Evolutionary conservation across 2,113 vertebrate genomes (phyloP).

Genomic region (Ptyas mucosa): DNA sequence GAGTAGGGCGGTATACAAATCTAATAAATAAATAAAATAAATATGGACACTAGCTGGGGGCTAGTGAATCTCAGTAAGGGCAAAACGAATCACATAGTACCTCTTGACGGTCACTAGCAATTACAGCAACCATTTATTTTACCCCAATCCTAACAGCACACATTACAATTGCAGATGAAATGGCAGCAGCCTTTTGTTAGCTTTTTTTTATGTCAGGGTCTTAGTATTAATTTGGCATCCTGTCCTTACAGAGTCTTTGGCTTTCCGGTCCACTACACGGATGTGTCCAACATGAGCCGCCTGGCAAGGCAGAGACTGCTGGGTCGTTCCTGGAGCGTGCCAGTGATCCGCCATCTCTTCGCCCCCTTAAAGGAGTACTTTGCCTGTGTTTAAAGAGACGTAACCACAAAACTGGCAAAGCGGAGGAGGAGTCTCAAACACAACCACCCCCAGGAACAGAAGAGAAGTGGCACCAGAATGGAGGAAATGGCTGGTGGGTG

Average conservation of each 20-base stretch:
- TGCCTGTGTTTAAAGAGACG: constrained; percentile 84
- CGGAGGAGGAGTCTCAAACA: constrained; percentile 65
- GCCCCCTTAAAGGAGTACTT: constrained; percentile 99
- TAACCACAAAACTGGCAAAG: constrained; percentile 69
- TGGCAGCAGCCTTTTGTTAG: not conserved
- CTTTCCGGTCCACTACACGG: constrained; percentile 97
- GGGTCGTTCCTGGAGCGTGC: constrained; percentile 96
- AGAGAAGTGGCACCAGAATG: constrained; percentile 67
- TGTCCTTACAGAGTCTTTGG: constrained; percentile 81
- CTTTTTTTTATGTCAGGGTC: not conserved
- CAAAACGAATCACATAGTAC: not conserved
- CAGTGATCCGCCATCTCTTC: constrained; percentile 97
- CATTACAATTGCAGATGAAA: not conserved
- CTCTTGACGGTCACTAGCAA: not conserved
- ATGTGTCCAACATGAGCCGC: constrained; percentile 99
- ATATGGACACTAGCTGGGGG: not conserved
- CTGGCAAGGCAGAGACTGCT: constrained; percentile 96
- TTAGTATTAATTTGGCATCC: not conserved
- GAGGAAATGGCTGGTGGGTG: constrained; percentile 74
- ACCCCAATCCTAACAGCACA: not conserved
- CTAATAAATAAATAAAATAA: too few species aligned
- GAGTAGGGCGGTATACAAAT: too few species aligned
- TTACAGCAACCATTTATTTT: not conserved
- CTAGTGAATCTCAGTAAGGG: not conserved
- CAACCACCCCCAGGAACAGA: constrained; percentile 70